phyloP scores from a whole-genome alignment of 2,888 invertebrate species.

The Mimumesa dahlbomi region DNA sequence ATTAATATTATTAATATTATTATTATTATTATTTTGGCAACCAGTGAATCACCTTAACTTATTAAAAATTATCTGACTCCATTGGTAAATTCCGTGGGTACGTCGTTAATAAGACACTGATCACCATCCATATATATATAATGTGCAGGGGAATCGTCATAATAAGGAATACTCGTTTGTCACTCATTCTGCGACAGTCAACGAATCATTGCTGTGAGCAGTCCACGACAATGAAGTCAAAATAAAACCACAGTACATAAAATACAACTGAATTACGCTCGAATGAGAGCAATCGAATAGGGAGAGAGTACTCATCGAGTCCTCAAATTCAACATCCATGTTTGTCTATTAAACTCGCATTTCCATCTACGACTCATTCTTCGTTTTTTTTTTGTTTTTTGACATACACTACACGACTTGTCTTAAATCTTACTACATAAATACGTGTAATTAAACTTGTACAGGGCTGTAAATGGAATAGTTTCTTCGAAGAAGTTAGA shows the following conservation, averaged over 20 bases:
- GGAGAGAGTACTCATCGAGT: conserved; percentile 51
- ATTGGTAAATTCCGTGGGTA: conserved; percentile 21
- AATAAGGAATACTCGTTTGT: conserved; percentile 40
- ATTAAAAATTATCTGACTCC: conserved; percentile 31
- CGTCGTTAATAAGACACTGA: conserved; percentile 34
- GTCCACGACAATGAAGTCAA: conserved; percentile 55
- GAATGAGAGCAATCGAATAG: conserved; percentile 58
- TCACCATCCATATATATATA: conserved; percentile 17
- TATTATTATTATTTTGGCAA: conserved; percentile 16
- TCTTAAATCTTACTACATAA: not conserved
- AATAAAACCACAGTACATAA: conserved; percentile 58
- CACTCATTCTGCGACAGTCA: conserved; percentile 52
- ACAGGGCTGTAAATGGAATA: not conserved
- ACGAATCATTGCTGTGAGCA: conserved; percentile 59
- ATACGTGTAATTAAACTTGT: not conserved
- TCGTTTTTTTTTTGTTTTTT: conserved; percentile 18
- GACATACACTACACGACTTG: conserved; percentile 5
- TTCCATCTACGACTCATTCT: too few species aligned
- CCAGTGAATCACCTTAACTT: conserved; percentile 30
- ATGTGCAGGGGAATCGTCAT: conserved; percentile 9
- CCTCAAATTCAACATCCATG: too few species aligned
- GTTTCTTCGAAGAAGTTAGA: conserved; percentile 9
- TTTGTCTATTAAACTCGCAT: too few species aligned
- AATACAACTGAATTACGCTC: conserved; percentile 55
- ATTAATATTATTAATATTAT: not conserved